Base-by-base conservation (phyloP, 2,797 vertebrate genomes). In the Rhynchonycteris naso region DNA sequence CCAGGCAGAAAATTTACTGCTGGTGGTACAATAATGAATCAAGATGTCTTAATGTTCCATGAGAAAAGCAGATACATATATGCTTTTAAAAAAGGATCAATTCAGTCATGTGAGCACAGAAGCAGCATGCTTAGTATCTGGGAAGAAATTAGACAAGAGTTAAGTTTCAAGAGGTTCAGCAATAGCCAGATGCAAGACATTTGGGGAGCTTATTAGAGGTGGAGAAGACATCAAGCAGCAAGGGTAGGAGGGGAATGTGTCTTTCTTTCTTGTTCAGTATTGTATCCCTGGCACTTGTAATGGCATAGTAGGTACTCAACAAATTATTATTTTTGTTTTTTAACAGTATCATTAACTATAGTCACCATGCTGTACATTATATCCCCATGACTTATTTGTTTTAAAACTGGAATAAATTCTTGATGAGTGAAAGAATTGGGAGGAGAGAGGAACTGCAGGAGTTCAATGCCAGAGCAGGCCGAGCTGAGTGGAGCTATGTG, bases 361-460 rank as follows among this genome's bases (percentile, higher is more conserved):
- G 16, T 50, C 35, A 74, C 30, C 22, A 35, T 47, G 35, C 22
- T 74, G 8, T 47, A 28, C 19, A 58, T 56, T 22, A 71, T 26
- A 35, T 74, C 13, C 50, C 28, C 24, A 7, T 19, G 52, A 54
- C 22, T 93, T 47, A 66, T 22, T 59, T 76, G 35, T 47, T 74
- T 65, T 88, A 54, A 35, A 93, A 66, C 33, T 88, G 30, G 13
- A 30, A 79, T 80, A 76, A 76, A n/a, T 91, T 91, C n/a, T 52
- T 54, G 1, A 66, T 30, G 28, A 28, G 43, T 71, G 12, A 18
- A 76, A 87, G 81, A 71, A 21, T 33, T 76, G 58, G 18, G 16
- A 78, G 16, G 28, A 71, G 10, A 30, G 59, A 38, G 7, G 19
- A 33, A 22, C 8, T 28, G 7, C 5, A 33, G 33, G 35, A 50